Evolutionary conservation across 2,888 invertebrate genomes (phyloP).

Genomic region (Gymnoscelis rufifasciata): DNA sequence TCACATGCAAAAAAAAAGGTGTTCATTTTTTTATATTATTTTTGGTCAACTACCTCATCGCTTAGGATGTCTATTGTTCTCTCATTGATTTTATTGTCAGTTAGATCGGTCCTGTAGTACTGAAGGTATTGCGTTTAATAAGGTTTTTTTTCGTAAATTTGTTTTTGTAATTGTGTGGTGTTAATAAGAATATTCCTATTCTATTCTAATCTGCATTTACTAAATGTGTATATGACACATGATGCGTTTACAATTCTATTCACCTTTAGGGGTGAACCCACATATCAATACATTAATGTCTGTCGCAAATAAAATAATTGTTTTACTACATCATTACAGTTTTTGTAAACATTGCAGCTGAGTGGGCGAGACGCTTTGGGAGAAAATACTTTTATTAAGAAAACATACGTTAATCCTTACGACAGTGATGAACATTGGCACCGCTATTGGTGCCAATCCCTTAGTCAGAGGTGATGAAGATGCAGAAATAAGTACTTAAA

Average conservation of each 20-base stretch:
- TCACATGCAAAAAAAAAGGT: too few species aligned
- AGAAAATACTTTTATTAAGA: slow-evolving; percentile 30
- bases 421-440: slow-evolving; percentile 32
- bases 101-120: too few species aligned
- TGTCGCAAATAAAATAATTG: slow-evolving; percentile 17
- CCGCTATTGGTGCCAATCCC: slow-evolving; percentile 25
- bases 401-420: slow-evolving; percentile 36
- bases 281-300: slow-evolving; percentile 4
- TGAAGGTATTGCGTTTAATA: too few species aligned
- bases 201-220: neutral
- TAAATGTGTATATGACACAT: too few species aligned
- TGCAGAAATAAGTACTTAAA: neutral
- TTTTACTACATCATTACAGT: slow-evolving; percentile 13
- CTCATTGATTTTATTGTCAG: too few species aligned
- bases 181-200: neutral
- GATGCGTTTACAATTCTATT: neutral
- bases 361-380: slow-evolving; percentile 28
- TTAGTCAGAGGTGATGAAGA: slow-evolving; percentile 16
- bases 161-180: too few species aligned
- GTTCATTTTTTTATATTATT: too few species aligned
- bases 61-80: too few species aligned
- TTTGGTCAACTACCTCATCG: too few species aligned
- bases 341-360: slow-evolving; percentile 13
- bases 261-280: neutral
- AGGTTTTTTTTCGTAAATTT: too few species aligned